Evolutionary conservation across 2,797 vertebrate genomes (phyloP).

Genomic region (Muscicapa striata): DNA sequence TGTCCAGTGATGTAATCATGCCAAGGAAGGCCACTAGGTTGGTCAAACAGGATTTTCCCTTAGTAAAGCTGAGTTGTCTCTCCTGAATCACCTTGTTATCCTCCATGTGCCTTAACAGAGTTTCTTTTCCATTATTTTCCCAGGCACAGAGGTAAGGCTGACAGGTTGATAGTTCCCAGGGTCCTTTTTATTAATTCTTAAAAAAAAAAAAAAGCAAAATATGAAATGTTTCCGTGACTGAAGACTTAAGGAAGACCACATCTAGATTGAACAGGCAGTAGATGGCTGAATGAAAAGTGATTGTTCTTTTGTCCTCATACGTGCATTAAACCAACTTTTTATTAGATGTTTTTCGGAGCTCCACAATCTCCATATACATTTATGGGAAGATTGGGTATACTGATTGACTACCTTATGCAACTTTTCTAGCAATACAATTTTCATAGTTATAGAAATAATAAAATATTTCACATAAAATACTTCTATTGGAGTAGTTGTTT

Average conservation of each 20-base stretch:
- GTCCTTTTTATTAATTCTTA: background rate
- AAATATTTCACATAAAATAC: background rate
- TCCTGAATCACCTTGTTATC: background rate
- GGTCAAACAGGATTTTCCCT: background rate
- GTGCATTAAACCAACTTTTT: background rate
- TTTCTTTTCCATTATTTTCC: background rate
- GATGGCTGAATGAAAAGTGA: background rate
- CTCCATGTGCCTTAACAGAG: background rate
- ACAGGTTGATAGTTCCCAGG: background rate
- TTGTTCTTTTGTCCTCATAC: background rate
- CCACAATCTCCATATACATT: background rate
- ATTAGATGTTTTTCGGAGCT: background rate
- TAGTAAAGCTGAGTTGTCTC: background rate
- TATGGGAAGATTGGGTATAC: background rate
- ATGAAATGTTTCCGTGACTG: background rate
- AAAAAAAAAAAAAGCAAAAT: background rate
- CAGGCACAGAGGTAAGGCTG: background rate
- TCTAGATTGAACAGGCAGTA: background rate
- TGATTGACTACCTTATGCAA: background rate
- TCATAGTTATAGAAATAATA: background rate
- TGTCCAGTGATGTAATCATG: background rate
- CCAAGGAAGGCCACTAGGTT: no score
- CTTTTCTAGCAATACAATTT: background rate
- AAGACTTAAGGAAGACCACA: background rate
- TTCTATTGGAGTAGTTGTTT: background rate